Evolutionary conservation across 2,113 vertebrate genomes (phyloP), one percentile per base, ranked within the genome.

Genomic region (Tetrao urogallus): DNA sequence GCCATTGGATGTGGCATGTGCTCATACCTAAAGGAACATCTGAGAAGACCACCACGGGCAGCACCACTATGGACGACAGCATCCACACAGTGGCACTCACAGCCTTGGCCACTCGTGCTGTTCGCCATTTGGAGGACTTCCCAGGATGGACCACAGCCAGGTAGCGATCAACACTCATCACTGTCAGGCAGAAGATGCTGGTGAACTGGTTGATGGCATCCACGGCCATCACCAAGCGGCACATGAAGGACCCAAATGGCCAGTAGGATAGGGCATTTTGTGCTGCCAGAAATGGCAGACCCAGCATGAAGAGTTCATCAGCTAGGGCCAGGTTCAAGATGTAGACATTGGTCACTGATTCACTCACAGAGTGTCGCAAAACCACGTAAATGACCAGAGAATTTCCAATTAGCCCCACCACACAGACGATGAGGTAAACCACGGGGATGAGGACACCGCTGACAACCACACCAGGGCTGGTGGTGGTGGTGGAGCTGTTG

Each of bases 131-230:
- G 54, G 98, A 98, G 0, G 99, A 98, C 82, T 98, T 98, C 27
- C 98, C 97, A 4, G 99, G 99, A 50, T 99, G 99, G 72, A 99
- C 99, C 81, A 99, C 99, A 0, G 99, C 99, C 91, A 99, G 92
- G 96, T 99, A 99, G 82, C 99, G 98, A 89, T 99, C 99, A 42
- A 99, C 98, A 1, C 99, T 99, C 98, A 99, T 99, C 88, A 99
- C 99, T 0, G 99, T 99, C 94, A 99, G 97, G 94, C 99, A 99
- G 97, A 99, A 99, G 98, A 99, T 99, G 98, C 99, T 99, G 88
- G 99, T 99, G 88, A 99, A 99, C 97, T 99, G 99, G 96, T 99
- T 99, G 95, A 99, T 99, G 71, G 98, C 99, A 16, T 99, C 99
- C 92, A 99, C 98, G 0, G 98, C 99, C 99, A 99, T 99, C 87